phyloP scores from a whole-genome alignment of 1,140 invertebrate species.

The Lepidotrigona ventralis region DNA sequence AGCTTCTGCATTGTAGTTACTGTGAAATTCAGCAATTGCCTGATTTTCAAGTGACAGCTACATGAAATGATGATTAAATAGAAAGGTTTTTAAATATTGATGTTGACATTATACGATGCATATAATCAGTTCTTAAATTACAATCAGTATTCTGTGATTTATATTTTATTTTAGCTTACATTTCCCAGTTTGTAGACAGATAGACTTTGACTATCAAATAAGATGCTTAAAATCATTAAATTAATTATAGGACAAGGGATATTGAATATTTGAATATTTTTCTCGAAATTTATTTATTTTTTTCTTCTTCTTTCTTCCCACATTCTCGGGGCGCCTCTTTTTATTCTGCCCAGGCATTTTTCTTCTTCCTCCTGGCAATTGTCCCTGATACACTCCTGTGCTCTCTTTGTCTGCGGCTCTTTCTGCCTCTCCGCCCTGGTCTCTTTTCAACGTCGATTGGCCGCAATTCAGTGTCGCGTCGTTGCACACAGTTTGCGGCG shows the following conservation, averaged over 20 bases:
- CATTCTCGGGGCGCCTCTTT: background rate
- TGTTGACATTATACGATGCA: too few relatives aligned
- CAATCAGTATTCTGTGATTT: too few relatives aligned
- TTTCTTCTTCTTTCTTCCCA: background rate
- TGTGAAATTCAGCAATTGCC: too few relatives aligned
- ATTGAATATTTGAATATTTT: background rate
- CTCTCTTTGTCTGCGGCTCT: background rate
- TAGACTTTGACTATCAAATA: too few relatives aligned
- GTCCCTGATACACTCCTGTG: background rate
- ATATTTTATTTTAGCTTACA: too few relatives aligned
- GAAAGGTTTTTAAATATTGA: too few relatives aligned
- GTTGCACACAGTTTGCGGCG: slow-evolving; percentile 61
- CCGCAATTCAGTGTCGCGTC: slow-evolving; percentile 69
- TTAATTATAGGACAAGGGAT: background rate
- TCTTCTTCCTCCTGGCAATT: background rate
- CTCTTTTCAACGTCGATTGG: slow-evolving; percentile 59
- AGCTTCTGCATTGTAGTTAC: too few relatives aligned
- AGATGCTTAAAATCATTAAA: background rate
- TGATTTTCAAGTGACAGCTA: too few relatives aligned
- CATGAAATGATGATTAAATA: too few relatives aligned
- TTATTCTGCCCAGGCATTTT: background rate
- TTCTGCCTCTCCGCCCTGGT: background rate
- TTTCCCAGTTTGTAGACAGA: too few relatives aligned
- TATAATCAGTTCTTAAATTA: too few relatives aligned
- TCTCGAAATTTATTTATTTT: background rate